These are phyloP conservation scores for Pocillopora meandrina DNA, from an alignment of 92 coral and sea anemone species.

Conservation along the genomic window DNA sequence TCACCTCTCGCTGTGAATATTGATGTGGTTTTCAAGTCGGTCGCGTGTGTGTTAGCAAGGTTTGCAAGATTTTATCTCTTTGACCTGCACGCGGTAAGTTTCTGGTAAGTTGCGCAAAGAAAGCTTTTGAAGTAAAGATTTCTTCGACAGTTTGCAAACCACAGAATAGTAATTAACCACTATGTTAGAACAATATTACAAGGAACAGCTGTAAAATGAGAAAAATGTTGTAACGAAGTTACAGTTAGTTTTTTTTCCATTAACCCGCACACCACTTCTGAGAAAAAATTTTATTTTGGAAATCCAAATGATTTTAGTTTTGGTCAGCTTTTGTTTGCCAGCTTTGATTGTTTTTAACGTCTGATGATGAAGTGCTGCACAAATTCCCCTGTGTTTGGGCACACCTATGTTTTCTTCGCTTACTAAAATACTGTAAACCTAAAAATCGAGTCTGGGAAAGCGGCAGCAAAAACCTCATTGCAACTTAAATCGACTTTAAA, in stretches of 20 bases:
- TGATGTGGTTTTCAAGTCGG: not conserved
- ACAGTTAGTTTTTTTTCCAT: constrained; percentile 2
- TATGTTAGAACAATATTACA: not conserved
- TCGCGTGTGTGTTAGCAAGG: not conserved
- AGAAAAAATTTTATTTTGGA: not conserved
- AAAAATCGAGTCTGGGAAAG: not conserved
- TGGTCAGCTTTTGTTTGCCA: not conserved
- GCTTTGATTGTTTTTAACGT: too few relatives aligned
- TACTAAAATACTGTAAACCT: not conserved
- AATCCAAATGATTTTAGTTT: not conserved
- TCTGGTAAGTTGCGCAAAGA: not conserved
- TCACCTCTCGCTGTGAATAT: constrained; percentile 7
- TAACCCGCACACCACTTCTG: not conserved
- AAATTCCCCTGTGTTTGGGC: not conserved
- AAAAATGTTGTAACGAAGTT: not conserved
- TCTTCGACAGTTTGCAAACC: not conserved
- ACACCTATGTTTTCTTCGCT: not conserved
- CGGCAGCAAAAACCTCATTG: too few relatives aligned
- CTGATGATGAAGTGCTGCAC: not conserved
- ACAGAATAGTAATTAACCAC: not conserved
- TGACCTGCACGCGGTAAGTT: not conserved
- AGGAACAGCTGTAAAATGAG: constrained; percentile 1
- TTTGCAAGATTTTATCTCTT: not conserved
- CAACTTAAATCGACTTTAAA: not conserved
- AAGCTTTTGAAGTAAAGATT: not conserved